A percentile compares a stretch with the other conserved stretches of the same genome.
Conservation (phyloP, 2,797 vertebrate species). For the Halcyon badia region DNA sequence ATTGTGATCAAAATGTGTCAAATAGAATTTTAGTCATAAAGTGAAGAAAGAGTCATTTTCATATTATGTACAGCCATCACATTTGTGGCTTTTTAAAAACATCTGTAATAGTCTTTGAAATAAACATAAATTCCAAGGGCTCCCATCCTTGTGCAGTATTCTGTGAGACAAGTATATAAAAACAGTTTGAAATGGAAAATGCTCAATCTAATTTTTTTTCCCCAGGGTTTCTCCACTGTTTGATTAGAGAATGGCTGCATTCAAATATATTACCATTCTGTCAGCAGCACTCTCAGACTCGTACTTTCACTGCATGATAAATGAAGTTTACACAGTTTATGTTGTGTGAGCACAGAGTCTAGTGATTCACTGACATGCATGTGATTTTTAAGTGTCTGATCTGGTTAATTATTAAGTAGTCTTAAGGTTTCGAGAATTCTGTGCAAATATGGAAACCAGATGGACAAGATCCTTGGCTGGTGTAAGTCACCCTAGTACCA, state of each 20-base stretch:
- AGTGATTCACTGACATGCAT: background rate
- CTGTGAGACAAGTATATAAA: constrained; percentile 33
- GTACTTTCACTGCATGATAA: constrained; percentile 46
- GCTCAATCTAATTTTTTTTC: constrained; percentile 35
- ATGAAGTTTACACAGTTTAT: constrained; percentile 46
- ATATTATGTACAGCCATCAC: background rate
- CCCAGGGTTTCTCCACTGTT: constrained; percentile 36
- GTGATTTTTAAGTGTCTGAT: constrained; percentile 30
- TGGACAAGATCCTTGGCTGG: background rate
- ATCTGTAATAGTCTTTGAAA: constrained; percentile 14
- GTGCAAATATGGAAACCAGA: background rate
- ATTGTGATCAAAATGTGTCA: background rate
- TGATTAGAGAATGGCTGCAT: constrained; percentile 53
- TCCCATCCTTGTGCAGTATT: background rate
- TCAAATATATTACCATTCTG: constrained; percentile 41
- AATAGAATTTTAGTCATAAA: constrained; percentile 24
- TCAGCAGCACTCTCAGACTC: constrained; percentile 4
- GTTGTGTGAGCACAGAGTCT: background rate
- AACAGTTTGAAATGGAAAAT: constrained; percentile 54
- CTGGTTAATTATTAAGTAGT: background rate
- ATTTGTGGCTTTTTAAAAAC: background rate
- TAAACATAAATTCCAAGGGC: constrained; percentile 17
- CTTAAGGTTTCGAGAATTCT: background rate
- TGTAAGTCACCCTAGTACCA: background rate
- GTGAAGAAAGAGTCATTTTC: background rate